phyloP scores from a whole-genome alignment of 2,888 invertebrate species.

The Cybosia mesomella region DNA sequence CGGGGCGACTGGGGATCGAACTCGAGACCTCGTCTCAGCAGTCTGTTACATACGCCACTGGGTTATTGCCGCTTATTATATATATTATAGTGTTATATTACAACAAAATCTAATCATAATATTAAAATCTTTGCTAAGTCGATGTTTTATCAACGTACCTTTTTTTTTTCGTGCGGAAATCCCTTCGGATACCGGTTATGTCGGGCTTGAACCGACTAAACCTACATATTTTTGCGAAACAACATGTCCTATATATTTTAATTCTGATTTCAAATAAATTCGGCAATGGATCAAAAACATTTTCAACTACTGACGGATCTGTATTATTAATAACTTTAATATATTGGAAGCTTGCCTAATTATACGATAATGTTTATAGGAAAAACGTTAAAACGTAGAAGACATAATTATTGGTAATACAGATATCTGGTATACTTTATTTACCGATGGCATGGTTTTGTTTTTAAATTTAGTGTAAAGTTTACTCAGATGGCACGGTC shows the following conservation, averaged over 20 bases:
- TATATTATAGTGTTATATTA: no score
- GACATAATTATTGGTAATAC: constrained; percentile 40
- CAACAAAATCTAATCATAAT: no score
- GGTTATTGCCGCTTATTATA: no score
- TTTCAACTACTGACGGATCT: constrained; percentile 35
- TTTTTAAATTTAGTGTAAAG: constrained; percentile 17
- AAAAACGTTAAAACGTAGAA: constrained; percentile 37
- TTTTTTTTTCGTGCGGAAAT: no score
- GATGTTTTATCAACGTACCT: no score
- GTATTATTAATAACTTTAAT: constrained; percentile 39
- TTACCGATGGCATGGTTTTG: constrained; percentile 7
- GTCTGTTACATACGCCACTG: no score
- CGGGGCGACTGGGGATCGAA: no score
- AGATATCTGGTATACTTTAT: constrained; percentile 36
- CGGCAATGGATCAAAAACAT: constrained; percentile 40
- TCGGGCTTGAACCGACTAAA: no score
- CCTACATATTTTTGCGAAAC: no score
- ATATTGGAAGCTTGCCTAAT: constrained; percentile 49
- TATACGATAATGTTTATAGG: constrained; percentile 39
- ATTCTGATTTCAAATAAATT: background rate
- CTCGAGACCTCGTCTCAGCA: no score
- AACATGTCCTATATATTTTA: background rate
- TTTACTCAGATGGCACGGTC: constrained; percentile 19
- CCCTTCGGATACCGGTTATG: no score
- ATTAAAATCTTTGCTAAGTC: no score